These are phyloP conservation scores for Phaedon cochleariae DNA, from an alignment of 2,888 invertebrate genomes.

Conservation along the genomic window DNA sequence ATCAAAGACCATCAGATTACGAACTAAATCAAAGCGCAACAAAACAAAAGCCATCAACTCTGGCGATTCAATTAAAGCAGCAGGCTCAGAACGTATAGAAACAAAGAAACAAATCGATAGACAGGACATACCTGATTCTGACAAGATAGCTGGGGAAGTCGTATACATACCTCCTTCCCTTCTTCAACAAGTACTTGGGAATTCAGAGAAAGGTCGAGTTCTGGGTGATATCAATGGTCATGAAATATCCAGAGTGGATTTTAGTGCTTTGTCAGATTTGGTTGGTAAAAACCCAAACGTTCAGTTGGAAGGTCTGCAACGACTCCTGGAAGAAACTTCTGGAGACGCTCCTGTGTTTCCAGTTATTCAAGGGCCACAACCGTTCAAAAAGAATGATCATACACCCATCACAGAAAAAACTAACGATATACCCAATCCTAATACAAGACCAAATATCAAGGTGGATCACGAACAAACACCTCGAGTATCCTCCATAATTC, in stretches of 20 bases:
- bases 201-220: slow-evolving; percentile 18
- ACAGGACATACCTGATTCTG: slow-evolving; percentile 28
- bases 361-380: slow-evolving; percentile 23
- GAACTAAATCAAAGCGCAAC: not conserved
- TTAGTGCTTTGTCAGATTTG: slow-evolving; percentile 63
- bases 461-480: slow-evolving; percentile 25
- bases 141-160: slow-evolving; percentile 16
- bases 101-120: slow-evolving; percentile 29
- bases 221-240: slow-evolving; percentile 19
- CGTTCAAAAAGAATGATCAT: slow-evolving; percentile 41
- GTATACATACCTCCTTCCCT: slow-evolving; percentile 45
- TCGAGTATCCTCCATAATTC: not conserved
- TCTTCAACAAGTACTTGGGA: slow-evolving; percentile 35
- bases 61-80: not conserved
- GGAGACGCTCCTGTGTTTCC: slow-evolving; percentile 32
- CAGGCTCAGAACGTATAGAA: slow-evolving; percentile 35
- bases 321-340: slow-evolving; percentile 55
- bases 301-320: slow-evolving; percentile 65
- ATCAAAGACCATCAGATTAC: not conserved
- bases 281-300: slow-evolving; percentile 64
- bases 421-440: slow-evolving; percentile 62
- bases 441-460: slow-evolving; percentile 45
- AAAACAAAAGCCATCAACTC: not conserved
- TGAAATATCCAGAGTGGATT: slow-evolving; percentile 36
- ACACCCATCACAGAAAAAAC: slow-evolving; percentile 64